phyloP scores from a whole-genome alignment of 1,140 invertebrate genomes.

The Aphelinus atriplicis region DNA sequence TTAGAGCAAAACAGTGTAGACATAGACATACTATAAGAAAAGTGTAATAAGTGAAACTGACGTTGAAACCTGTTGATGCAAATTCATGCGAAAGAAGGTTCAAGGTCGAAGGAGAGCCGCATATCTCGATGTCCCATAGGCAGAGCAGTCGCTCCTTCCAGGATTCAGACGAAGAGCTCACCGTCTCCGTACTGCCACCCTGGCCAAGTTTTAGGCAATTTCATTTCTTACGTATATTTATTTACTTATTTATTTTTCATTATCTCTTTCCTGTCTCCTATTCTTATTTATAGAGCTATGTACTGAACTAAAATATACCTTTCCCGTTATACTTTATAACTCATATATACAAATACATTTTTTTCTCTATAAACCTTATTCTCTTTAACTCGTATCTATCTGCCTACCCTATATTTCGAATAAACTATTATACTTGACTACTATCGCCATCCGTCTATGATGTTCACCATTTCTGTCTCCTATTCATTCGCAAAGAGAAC shows the following conservation, averaged over 20 bases:
- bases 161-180: slow-evolving; percentile 66
- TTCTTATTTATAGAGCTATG: background rate
- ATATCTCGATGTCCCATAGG: slow-evolving; percentile 51
- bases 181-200: slow-evolving; percentile 65
- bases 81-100: slow-evolving; percentile 57
- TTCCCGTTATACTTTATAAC: slow-evolving; percentile 32
- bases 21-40: slow-evolving; percentile 21
- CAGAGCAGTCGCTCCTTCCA: slow-evolving; percentile 54
- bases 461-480: slow-evolving; percentile 6
- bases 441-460: slow-evolving; percentile 1
- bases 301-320: slow-evolving; percentile 29
- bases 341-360: slow-evolving; percentile 17
- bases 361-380: too few relatives aligned
- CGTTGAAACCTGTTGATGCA: slow-evolving; percentile 49
- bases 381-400: too few relatives aligned
- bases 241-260: slow-evolving; percentile 52
- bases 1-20: too few relatives aligned
- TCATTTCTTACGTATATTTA: slow-evolving; percentile 66
- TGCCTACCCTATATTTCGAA: too few relatives aligned
- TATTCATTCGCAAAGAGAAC: too few relatives aligned
- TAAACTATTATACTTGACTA: background rate
- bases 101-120: slow-evolving; percentile 64
- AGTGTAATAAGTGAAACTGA: slow-evolving; percentile 44
- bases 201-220: slow-evolving; percentile 69
- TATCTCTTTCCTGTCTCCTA: slow-evolving; percentile 7